phyloP scores from a whole-genome alignment of 2,888 invertebrate genomes.

The Ornithoptera priamus region DNA sequence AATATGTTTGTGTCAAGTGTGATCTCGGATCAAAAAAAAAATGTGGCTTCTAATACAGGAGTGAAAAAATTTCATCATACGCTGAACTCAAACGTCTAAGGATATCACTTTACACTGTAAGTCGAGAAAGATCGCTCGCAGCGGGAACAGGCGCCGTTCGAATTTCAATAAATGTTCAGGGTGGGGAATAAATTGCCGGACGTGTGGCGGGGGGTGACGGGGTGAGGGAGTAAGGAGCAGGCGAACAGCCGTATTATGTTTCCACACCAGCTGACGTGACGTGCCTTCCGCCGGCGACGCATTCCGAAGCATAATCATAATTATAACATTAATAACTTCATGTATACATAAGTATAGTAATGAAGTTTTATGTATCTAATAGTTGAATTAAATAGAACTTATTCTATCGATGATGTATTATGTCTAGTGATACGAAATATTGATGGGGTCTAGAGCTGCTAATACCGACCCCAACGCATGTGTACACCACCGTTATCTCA shows the following conservation, averaged over 20 bases:
- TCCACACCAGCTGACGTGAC: slow-evolving; percentile 35
- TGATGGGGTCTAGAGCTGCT: too few species aligned
- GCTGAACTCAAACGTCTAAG: slow-evolving; percentile 8
- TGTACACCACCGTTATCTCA: too few species aligned
- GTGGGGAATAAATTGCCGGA: slow-evolving; percentile 57
- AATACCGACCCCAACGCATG: too few species aligned
- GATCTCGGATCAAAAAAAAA: neutral
- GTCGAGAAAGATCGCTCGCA: slow-evolving; percentile 20
- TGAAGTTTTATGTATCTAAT: too few species aligned
- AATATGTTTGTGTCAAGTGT: too few species aligned
- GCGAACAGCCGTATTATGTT: slow-evolving; percentile 29
- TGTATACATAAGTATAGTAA: neutral
- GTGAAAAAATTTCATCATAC: neutral
- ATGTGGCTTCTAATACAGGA: neutral
- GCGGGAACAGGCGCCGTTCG: slow-evolving; percentile 46
- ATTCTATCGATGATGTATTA: too few species aligned
- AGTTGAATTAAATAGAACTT: too few species aligned
- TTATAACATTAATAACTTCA: slow-evolving; percentile 34
- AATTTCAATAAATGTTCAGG: slow-evolving; percentile 71
- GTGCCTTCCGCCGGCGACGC: slow-evolving; percentile 24
- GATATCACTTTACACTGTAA: slow-evolving; percentile 33
- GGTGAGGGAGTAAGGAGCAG: slow-evolving; percentile 32
- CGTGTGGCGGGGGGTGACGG: slow-evolving; percentile 38
- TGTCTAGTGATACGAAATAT: too few species aligned
- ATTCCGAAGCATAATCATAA: slow-evolving; percentile 35